Evolutionary conservation across 2,113 vertebrate genomes (phyloP).

Genomic region (Natator depressus): DNA sequence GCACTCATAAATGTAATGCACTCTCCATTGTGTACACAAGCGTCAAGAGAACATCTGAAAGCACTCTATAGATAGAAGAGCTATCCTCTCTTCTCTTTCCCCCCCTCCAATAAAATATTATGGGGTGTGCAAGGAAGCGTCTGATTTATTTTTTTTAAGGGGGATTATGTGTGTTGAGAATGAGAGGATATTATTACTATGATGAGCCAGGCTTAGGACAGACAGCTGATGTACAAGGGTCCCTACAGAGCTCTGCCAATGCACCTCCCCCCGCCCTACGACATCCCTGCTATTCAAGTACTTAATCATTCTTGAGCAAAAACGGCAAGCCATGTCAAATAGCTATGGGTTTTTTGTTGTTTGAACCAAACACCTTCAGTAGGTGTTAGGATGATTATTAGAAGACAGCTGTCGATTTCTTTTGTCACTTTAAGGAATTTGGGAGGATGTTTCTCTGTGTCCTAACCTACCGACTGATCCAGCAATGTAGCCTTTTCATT

Average conservation of each 20-base stretch:
- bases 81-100: neutral
- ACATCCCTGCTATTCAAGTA: rapidly evolving
- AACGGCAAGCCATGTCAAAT: rapidly evolving
- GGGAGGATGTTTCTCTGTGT: neutral
- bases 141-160: neutral
- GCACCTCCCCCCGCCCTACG: too few relatives aligned
- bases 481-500: neutral
- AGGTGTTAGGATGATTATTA: neutral
- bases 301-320: neutral
- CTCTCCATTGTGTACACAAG: neutral
- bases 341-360: neutral
- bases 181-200: rapidly evolving
- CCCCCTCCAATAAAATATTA: neutral
- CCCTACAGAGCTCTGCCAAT: neutral
- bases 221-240: rapidly evolving
- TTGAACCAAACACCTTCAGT: neutral
- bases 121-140: rapidly evolving
- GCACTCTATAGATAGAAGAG: neutral
- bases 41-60: neutral
- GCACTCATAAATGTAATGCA: neutral
- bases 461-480: neutral
- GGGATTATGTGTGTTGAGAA: neutral
- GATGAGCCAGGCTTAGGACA: rapidly evolving
- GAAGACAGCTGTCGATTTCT: neutral
- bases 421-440: neutral